phyloP scores from a whole-genome alignment of 2,888 invertebrate species.

The Electrophaes corylata region DNA sequence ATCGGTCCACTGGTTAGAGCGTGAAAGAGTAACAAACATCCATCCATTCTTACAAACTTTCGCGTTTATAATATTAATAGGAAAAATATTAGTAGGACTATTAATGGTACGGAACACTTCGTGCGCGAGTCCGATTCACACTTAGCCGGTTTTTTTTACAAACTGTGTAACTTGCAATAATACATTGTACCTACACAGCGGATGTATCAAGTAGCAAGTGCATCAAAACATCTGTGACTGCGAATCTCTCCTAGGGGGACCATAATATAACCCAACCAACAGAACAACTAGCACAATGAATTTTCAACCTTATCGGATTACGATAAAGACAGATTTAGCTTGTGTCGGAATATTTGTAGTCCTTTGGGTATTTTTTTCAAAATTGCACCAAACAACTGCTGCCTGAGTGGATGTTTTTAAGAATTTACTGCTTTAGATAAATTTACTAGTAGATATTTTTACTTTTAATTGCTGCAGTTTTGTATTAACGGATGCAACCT shows the following conservation, averaged over 20 bases:
- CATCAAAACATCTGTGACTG: slow-evolving; percentile 46
- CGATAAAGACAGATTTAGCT: background rate
- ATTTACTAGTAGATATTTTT: slow-evolving; percentile 6
- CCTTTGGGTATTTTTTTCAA: slow-evolving; percentile 25
- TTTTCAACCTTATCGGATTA: slow-evolving; percentile 16
- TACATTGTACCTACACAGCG: slow-evolving; percentile 35
- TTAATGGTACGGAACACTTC: too few relatives aligned
- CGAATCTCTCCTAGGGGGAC: slow-evolving; percentile 45
- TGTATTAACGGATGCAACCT: too few relatives aligned
- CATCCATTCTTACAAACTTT: too few relatives aligned
- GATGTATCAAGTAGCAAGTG: slow-evolving; percentile 45
- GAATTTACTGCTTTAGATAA: slow-evolving; percentile 21
- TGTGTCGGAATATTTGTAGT: slow-evolving; percentile 11
- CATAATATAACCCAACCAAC: slow-evolving; percentile 39
- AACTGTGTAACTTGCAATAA: background rate
- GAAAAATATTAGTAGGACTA: too few relatives aligned
- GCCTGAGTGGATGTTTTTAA: slow-evolving; percentile 5
- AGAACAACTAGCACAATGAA: slow-evolving; percentile 10
- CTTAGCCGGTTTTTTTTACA: background rate
- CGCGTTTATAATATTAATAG: too few relatives aligned
- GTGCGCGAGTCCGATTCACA: too few relatives aligned
- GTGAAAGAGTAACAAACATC: too few relatives aligned
- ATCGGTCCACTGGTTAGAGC: too few relatives aligned
- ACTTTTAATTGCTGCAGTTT: background rate
- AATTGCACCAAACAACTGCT: slow-evolving; percentile 26